Evolutionary conservation across 1,140 invertebrate genomes (phyloP).

Genomic region (Heliconius nattereri): DNA sequence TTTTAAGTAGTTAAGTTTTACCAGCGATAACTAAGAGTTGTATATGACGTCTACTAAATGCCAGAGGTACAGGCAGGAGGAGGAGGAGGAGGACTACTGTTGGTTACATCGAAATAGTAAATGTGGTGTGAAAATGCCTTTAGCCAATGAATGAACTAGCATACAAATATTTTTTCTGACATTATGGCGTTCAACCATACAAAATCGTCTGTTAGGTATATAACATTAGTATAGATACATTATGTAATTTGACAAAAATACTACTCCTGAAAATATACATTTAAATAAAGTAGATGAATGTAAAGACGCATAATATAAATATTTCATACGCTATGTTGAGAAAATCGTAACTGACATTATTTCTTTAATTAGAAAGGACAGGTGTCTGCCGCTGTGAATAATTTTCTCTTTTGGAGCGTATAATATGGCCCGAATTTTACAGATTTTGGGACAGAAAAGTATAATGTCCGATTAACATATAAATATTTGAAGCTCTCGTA

Average conservation of each 20-base stretch:
- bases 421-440: neutral
- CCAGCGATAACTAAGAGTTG: too few species aligned
- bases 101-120: too few species aligned
- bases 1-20: too few species aligned
- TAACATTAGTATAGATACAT: too few species aligned
- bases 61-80: too few species aligned
- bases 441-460: neutral
- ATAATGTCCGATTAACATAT: neutral
- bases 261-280: neutral
- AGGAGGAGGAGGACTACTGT: too few species aligned
- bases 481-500: neutral
- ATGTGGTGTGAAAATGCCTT: too few species aligned
- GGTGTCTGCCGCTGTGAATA: slow-evolving; percentile 5
- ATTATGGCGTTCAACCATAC: too few species aligned
- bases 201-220: too few species aligned
- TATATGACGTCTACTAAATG: too few species aligned
- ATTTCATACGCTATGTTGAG: neutral
- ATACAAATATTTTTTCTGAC: too few species aligned
- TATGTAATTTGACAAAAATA: neutral
- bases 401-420: neutral
- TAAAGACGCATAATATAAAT: neutral
- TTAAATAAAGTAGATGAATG: neutral
- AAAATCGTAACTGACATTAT: slow-evolving; percentile 6
- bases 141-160: too few species aligned
- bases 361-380: slow-evolving; percentile 10